Percentiles rank a stretch among this genome's conserved stretches.
These are phyloP conservation scores for Brotula barbata DNA, from an alignment of 2,797 vertebrate species.

Conservation along the genomic window DNA sequence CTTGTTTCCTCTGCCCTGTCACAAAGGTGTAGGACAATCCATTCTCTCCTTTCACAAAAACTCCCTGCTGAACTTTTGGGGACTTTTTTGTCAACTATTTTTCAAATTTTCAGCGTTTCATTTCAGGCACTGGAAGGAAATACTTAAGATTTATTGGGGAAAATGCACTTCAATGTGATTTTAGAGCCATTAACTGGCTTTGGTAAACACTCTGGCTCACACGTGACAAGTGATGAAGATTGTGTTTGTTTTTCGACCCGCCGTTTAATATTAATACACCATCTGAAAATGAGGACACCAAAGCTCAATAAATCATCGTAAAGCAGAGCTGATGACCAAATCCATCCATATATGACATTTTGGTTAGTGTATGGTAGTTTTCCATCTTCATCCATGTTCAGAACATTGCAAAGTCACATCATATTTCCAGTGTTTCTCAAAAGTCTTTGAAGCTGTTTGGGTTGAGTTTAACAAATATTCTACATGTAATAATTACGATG, in stretches of 20 bases:
- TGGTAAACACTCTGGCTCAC: neutral
- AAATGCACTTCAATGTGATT: constrained; percentile 12
- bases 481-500: neutral
- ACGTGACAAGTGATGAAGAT: no score
- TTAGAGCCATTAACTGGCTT: neutral
- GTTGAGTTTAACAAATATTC: neutral
- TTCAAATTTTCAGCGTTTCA: constrained; percentile 14
- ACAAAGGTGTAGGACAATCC: constrained; percentile 24
- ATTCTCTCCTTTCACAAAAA: constrained; percentile 14
- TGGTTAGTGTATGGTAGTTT: neutral
- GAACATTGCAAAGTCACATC: constrained; percentile 3
- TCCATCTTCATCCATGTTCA: neutral
- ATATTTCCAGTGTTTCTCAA: neutral
- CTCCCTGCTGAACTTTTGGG: constrained; percentile 47
- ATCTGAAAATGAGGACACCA: neutral
- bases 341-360: neutral
- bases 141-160: constrained; percentile 4
- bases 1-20: neutral
- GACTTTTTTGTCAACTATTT: constrained; percentile 19
- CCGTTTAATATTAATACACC: no score
- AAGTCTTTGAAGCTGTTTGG: neutral
- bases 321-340: neutral
- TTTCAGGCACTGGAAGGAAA: constrained; percentile 1
- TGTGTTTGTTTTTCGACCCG: no score
- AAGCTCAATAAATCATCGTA: no score